These are phyloP conservation scores for Prunella himalayana DNA, from an alignment of 2,113 vertebrate species.

Conservation along the genomic window DNA sequence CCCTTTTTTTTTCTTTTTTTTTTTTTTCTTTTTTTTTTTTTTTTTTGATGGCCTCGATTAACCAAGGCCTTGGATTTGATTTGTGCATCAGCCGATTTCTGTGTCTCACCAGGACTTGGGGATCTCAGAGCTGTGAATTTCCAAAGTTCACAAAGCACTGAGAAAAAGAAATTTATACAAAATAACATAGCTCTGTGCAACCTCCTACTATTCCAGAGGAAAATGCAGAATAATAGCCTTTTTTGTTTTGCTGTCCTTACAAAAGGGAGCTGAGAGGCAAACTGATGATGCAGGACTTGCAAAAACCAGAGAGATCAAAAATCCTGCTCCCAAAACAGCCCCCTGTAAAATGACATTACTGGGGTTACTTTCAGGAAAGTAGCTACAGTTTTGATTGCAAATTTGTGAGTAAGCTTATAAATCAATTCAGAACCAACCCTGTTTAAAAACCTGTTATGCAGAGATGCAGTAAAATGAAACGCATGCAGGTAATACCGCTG, in stretches of 20 bases:
- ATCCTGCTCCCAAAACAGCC: background rate
- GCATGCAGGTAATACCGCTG: conserved; percentile 47
- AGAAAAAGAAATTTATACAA: background rate
- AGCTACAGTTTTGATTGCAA: conserved; percentile 45
- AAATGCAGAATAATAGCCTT: background rate
- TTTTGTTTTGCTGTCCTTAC: conserved; percentile 19
- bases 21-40: background rate
- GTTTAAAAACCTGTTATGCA: conserved; percentile 63
- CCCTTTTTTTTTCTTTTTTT: no score
- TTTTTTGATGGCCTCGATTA: background rate
- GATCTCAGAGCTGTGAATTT: background rate
- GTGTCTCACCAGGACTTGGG: background rate
- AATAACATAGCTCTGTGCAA: background rate
- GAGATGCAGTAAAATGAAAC: conserved; percentile 54
- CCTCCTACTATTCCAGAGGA: background rate
- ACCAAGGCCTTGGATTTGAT: background rate
- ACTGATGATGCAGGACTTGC: background rate
- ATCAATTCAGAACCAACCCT: conserved; percentile 41
- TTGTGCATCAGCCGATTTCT: background rate
- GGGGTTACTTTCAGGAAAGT: conserved; percentile 49
- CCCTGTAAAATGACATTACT: conserved; percentile 17
- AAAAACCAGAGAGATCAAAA: background rate
- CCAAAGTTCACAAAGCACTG: background rate
- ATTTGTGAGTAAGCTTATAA: conserved; percentile 60
- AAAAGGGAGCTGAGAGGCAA: conserved; percentile 5